Conservation (phyloP, 1,140 invertebrate species). For the Neodiprion virginianus region DNA sequence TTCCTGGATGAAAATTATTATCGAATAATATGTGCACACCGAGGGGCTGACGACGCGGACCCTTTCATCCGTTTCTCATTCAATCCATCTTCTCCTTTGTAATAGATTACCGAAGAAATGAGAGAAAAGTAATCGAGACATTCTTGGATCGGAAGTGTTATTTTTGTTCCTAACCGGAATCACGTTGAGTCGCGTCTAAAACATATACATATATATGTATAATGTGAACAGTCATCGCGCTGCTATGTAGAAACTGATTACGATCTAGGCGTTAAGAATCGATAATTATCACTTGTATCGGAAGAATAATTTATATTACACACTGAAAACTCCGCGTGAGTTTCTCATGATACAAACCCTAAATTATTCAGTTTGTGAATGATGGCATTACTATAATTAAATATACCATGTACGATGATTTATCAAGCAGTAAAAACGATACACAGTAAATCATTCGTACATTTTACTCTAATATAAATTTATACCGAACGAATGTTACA, state of each 20-base stretch:
- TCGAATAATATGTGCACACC: neutral
- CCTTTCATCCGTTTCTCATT: neutral
- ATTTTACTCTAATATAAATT: neutral
- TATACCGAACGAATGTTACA: no score
- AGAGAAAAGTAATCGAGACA: no score
- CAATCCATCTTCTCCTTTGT: no score
- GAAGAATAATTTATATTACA: neutral
- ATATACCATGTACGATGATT: neutral
- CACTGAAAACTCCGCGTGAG: neutral
- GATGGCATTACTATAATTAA: neutral
- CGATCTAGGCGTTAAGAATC: conserved; percentile 1
- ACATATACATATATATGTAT: neutral
- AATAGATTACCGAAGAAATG: no score
- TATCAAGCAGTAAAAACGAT: neutral
- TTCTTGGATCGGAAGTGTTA: no score
- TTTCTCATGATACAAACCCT: neutral
- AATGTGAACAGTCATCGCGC: neutral
- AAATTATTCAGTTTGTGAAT: neutral
- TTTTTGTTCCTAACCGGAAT: no score
- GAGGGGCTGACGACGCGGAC: neutral
- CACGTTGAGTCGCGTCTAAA: no score
- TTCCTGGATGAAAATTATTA: neutral
- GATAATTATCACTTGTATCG: neutral
- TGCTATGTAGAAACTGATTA: neutral
- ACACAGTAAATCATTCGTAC: neutral